Conservation (phyloP, 2,888 invertebrate species). For the Acanthoscelides obtectus region DNA sequence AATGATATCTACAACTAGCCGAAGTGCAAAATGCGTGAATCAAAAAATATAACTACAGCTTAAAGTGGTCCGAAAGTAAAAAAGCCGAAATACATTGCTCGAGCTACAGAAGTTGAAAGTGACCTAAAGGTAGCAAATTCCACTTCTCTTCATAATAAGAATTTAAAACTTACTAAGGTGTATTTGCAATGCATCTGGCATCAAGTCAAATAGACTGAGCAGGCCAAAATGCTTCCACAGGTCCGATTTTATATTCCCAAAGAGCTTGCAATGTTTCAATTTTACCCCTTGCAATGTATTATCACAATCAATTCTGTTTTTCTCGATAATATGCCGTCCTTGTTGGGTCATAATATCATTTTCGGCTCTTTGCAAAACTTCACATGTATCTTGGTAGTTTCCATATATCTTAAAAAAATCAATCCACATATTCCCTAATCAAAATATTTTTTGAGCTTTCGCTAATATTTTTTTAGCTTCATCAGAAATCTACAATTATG, state of each 20-base stretch:
- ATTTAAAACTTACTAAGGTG: conserved; percentile 37
- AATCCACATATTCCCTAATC: not conserved
- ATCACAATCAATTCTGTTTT: conserved; percentile 28
- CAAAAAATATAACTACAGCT: no score
- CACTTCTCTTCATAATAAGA: no score
- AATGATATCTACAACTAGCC: no score
- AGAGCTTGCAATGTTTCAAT: conserved; percentile 29
- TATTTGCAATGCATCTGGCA: conserved; percentile 32
- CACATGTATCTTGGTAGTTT: conserved; percentile 14
- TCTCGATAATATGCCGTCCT: conserved; percentile 29
- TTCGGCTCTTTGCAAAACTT: conserved; percentile 30
- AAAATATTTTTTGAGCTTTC: no score
- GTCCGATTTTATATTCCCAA: conserved; percentile 23
- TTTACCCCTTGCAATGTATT: conserved; percentile 28
- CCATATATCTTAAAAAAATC: conserved; percentile 17
- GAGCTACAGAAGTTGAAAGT: no score
- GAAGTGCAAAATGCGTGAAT: no score
- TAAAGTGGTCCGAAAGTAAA: no score
- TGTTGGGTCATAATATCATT: conserved; percentile 34
- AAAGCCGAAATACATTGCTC: no score
- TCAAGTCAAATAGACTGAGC: conserved; percentile 34
- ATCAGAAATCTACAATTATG: no score
- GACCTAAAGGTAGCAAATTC: no score
- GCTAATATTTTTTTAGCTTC: no score
- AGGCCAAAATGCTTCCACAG: conserved; percentile 32